Base-by-base conservation (phyloP, 2,113 vertebrate genomes). In the Diadophis punctatus region DNA sequence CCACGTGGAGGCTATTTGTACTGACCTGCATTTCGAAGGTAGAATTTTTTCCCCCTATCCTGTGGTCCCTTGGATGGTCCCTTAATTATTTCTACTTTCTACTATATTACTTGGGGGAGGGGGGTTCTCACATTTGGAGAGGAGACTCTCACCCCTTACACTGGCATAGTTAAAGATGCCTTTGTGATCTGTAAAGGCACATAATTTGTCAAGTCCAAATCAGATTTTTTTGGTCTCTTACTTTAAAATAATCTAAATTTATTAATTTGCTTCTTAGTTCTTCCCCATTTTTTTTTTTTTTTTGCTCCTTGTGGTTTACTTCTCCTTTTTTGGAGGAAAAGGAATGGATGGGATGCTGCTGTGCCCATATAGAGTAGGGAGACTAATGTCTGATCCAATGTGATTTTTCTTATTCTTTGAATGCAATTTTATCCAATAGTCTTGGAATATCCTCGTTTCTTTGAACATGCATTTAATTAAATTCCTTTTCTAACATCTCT, bases 1-100 rank as follows among this genome's bases (percentile, higher is more conserved):
- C 87, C 97, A 99, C 1, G 85, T 94, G 0, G 97, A 98, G 1
- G 99, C 99, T 0, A 20, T 86, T 91, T 99, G 99, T 97, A 97
- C 97, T 0, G 99, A 99, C 96, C 97, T 99, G 63, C 99, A 99
- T 96, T 99, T 98, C 85, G 98, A 99, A 1, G 98, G 99, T 99
- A 91, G 30, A 87, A 5, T 22, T 39, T 34, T 46, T 34, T 11
- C 2, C 0, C 0, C 3, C 30, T 88, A 18, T 55, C 34, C 34
- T 27, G 9, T 43, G 7, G 20, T 43, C 34, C 18, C 87, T 55
- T 25, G 5, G 48, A n/a, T 22, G 23, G 25, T 92, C 11, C 9
- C 30, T 18, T 30, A 58, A 18, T 25, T 20, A 2, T 27, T 43
- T 88, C 10, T 4, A 39, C 12, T 20, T 27, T 88, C 5, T 4